Base-by-base conservation (phyloP, 2,113 vertebrate species). In the Pleuronectes platessa region DNA sequence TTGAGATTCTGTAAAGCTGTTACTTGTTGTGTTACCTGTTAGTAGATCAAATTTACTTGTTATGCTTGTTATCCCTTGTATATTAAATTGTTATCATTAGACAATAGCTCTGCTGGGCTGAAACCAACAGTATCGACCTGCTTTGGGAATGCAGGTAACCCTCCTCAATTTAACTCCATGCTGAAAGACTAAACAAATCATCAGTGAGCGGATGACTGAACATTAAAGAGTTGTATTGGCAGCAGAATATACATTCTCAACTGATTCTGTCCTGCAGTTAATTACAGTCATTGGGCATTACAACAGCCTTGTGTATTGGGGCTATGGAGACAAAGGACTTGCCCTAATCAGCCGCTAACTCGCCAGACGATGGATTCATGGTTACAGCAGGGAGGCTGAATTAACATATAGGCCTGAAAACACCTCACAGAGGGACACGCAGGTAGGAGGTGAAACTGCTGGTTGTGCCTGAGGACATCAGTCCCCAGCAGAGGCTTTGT, bases 341-440 rank as follows among this genome's bases (percentile, higher is more conserved):
- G 74, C 69, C 51, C 79, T 90, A 86, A 89, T 91, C 89, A 90
- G 80, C 78, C 47, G 2, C 71, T 92, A 82, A 87, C 85, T 89
- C 9, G 82, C 88, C 79, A 93, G 92, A 93, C 92, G 75, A 88
- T 61, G 70, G 66, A 66, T 75, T 86, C 65, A 82, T 85, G 79
- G 81, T 61, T 87, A 18, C 84, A 78, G 73, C 64, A 73, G 76
- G 75, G 79, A 82, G 78, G 70, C 70, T 3, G 64, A 69, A 90
- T 90, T 87, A 88, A 76, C 89, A 91, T 85, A 83, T 13, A 88
- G 53, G 65, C 64, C 75, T 78, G 78, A 79, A 83, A 88, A 72
- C 76, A 74, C 10, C 72, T 78, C 79, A 62, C 78, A 49, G 20
- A 51, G 83, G 83, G 71, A 59, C 35, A 2, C 31, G 15, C 56